These are phyloP conservation scores for Leucania comma DNA, from an alignment of 2,888 invertebrate species.

Conservation along the genomic window DNA sequence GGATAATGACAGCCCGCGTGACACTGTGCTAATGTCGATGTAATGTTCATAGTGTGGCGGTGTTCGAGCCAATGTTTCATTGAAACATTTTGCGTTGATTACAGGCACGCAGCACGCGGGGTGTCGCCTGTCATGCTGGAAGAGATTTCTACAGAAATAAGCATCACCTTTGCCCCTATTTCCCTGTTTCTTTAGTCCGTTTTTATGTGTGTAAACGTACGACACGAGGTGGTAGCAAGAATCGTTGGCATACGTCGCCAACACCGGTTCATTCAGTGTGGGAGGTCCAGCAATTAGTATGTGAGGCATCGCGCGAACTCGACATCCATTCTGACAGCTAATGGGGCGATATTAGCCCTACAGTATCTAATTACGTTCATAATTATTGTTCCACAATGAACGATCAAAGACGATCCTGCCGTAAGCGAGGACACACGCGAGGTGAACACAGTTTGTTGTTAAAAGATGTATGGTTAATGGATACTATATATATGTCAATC, in stretches of 20 bases:
- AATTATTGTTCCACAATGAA: conserved; percentile 11
- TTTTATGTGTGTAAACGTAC: too few relatives aligned
- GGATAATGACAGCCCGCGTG: conserved; percentile 9
- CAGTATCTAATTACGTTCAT: background rate
- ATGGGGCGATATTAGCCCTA: background rate
- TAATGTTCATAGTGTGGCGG: conserved; percentile 31
- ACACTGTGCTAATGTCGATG: conserved; percentile 6
- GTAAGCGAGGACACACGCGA: background rate
- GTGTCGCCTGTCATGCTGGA: background rate
- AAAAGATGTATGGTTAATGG: background rate
- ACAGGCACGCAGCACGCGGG: background rate
- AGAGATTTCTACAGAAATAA: too few relatives aligned
- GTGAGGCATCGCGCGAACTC: background rate
- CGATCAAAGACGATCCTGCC: background rate
- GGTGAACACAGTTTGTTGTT: background rate
- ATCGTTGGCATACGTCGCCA: too few relatives aligned
- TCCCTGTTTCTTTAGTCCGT: too few relatives aligned
- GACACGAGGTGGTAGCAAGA: too few relatives aligned
- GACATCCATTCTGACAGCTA: conserved; percentile 8
- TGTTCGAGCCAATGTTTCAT: conserved; percentile 18
- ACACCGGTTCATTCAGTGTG: background rate
- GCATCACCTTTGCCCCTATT: too few relatives aligned
- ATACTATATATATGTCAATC: too few relatives aligned
- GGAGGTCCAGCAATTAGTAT: conserved; percentile 20
- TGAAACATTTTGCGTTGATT: conserved; percentile 13